Evolutionary conservation across 1,140 invertebrate species (phyloP).

Genomic region (Leguminivora glycinivorella): DNA sequence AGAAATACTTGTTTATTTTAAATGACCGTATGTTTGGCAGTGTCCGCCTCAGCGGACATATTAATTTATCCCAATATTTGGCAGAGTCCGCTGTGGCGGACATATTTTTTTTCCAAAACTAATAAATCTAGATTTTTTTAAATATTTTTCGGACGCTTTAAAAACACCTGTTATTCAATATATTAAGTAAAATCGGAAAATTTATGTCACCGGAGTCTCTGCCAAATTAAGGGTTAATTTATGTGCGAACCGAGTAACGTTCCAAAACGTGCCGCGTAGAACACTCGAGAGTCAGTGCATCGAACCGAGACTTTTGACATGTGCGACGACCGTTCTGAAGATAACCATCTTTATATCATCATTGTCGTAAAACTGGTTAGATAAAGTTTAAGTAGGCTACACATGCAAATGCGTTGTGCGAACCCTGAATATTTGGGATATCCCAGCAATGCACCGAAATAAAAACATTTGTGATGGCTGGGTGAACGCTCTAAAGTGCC

Average conservation of each 20-base stretch:
- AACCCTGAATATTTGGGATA: slow-evolving; percentile 40
- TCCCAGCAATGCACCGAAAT: slow-evolving; percentile 38
- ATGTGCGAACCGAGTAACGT: slow-evolving; percentile 15
- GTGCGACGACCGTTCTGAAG: slow-evolving; percentile 19
- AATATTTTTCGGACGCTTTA: too few relatives aligned
- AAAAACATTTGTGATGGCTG: slow-evolving; percentile 57
- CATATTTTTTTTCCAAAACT: too few relatives aligned
- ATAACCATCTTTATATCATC: slow-evolving; percentile 19
- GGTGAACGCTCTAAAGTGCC: slow-evolving; percentile 67
- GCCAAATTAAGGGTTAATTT: too few relatives aligned
- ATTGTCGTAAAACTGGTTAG: slow-evolving; percentile 27
- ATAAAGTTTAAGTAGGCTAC: not conserved
- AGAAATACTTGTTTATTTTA: too few relatives aligned
- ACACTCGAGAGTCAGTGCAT: slow-evolving; percentile 34
- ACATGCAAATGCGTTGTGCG: slow-evolving; percentile 29
- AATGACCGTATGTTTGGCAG: too few relatives aligned
- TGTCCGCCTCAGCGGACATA: too few relatives aligned
- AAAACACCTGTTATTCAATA: too few relatives aligned
- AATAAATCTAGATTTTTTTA: too few relatives aligned
- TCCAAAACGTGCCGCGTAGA: not conserved
- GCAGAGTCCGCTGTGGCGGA: too few relatives aligned
- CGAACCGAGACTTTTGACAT: slow-evolving; percentile 38
- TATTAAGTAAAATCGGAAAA: too few relatives aligned
- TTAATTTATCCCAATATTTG: too few relatives aligned
- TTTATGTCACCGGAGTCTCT: too few relatives aligned